Evolutionary conservation across 2,113 vertebrate species (phyloP).

Genomic region (Aegypius monachus): DNA sequence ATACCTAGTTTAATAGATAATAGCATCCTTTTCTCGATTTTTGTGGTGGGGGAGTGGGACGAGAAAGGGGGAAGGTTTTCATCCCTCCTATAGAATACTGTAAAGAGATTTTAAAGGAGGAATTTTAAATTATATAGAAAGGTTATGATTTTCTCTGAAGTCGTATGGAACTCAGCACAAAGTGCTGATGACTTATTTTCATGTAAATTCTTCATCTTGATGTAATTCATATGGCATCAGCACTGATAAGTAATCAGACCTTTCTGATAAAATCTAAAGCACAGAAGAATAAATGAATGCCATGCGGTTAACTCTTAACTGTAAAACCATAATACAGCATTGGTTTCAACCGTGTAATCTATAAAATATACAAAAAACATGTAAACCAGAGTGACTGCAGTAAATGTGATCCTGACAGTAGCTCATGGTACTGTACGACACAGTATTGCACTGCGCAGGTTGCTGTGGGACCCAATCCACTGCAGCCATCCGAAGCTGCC

Average conservation of each 20-base stretch:
- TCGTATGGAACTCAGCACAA: slow-evolving; percentile 25
- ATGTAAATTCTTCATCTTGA: slow-evolving; percentile 61
- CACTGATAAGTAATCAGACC: slow-evolving; percentile 60
- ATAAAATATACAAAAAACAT: fast-evolving
- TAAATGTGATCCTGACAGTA: neutral
- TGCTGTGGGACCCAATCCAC: neutral
- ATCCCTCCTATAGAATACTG: neutral
- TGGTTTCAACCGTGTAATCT: neutral
- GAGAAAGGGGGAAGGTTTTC: neutral
- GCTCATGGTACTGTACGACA: fast-evolving
- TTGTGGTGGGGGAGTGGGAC: neutral
- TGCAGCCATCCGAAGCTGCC: neutral
- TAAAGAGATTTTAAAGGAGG: neutral
- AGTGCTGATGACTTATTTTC: slow-evolving; percentile 65
- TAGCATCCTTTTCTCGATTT: neutral
- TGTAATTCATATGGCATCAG: slow-evolving; percentile 55
- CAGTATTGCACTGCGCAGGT: neutral
- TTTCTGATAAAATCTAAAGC: slow-evolving; percentile 52
- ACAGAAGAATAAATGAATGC: neutral
- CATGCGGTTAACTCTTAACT: slow-evolving; percentile 21
- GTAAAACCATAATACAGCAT: neutral
- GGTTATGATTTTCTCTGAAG: slow-evolving; percentile 49
- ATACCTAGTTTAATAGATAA: neutral
- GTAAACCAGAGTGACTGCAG: neutral
- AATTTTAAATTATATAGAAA: slow-evolving; percentile 28